phyloP scores from a whole-genome alignment of 2,797 vertebrate genomes.

The Emydoidea blandingii region DNA sequence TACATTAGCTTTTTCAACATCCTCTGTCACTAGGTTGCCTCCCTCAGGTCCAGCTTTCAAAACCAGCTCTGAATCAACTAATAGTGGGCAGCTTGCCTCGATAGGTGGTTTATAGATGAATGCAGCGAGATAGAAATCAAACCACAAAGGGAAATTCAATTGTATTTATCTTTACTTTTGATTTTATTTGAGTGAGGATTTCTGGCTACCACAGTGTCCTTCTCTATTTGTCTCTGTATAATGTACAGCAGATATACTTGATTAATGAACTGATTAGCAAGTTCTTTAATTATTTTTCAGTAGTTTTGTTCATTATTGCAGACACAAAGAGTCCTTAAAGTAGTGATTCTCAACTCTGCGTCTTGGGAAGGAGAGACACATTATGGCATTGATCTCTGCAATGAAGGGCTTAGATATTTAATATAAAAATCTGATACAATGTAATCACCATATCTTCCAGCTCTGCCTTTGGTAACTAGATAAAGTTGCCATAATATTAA shows the following conservation, averaged over 20 bases:
- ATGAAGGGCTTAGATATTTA: background rate
- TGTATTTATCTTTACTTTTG: constrained; percentile 67
- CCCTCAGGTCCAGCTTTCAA: background rate
- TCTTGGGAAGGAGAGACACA: background rate
- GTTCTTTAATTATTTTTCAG: constrained; percentile 60
- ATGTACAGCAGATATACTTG: constrained; percentile 42
- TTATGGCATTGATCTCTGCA: background rate
- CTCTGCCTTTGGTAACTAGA: background rate
- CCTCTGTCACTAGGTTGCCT: too few species aligned
- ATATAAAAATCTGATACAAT: background rate
- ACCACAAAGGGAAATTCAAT: constrained; percentile 51
- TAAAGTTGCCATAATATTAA: background rate
- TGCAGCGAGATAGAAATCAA: constrained; percentile 56
- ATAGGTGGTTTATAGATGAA: constrained; percentile 30
- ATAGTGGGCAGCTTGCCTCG: background rate
- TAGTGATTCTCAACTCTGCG: background rate
- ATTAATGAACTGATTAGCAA: constrained; percentile 69
- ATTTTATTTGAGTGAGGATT: constrained; percentile 50
- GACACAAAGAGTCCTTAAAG: constrained; percentile 8
- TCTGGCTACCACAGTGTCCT: constrained; percentile 37
- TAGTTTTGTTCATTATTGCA: constrained; percentile 35
- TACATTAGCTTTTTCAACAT: too few species aligned
- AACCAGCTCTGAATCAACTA: background rate
- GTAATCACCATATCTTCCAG: background rate
- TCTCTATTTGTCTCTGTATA: constrained; percentile 53